Evolutionary conservation across 2,888 invertebrate genomes (phyloP).

Genomic region (Miltochrista miniata): DNA sequence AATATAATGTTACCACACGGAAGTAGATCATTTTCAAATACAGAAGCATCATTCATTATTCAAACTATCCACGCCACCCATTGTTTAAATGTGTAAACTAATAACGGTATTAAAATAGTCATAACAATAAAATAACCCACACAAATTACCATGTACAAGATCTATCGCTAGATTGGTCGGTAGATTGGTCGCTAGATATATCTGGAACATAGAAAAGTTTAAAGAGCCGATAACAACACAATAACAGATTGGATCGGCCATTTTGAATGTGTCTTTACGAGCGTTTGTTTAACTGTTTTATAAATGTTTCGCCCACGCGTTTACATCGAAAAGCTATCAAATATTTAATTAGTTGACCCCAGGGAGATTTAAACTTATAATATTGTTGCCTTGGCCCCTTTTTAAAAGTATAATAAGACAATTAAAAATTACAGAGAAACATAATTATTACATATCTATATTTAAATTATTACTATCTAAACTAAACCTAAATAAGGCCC

Average conservation of each 20-base stretch:
- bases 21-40: no score
- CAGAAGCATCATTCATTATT: constrained; percentile 16
- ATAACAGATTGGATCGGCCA: constrained; percentile 50
- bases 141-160: constrained; percentile 42
- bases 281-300: constrained; percentile 49
- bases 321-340: constrained; percentile 20
- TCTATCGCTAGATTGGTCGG: no score
- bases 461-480: background rate
- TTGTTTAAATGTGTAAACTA: constrained; percentile 33
- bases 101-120: constrained; percentile 36
- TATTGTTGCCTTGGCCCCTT: background rate
- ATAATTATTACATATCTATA: background rate
- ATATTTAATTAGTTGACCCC: constrained; percentile 21
- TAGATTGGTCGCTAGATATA: constrained; percentile 46
- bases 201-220: constrained; percentile 28
- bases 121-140: constrained; percentile 33
- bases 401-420: background rate
- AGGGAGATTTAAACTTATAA: constrained; percentile 13
- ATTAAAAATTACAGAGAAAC: no score
- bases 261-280: constrained; percentile 56
- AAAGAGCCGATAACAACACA: constrained; percentile 35
- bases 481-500: no score
- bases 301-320: constrained; percentile 43
- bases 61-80: constrained; percentile 21
- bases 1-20: no score